Evolutionary conservation across 2,113 vertebrate species (phyloP).

Genomic region (Ceyx cyanopectus): DNA sequence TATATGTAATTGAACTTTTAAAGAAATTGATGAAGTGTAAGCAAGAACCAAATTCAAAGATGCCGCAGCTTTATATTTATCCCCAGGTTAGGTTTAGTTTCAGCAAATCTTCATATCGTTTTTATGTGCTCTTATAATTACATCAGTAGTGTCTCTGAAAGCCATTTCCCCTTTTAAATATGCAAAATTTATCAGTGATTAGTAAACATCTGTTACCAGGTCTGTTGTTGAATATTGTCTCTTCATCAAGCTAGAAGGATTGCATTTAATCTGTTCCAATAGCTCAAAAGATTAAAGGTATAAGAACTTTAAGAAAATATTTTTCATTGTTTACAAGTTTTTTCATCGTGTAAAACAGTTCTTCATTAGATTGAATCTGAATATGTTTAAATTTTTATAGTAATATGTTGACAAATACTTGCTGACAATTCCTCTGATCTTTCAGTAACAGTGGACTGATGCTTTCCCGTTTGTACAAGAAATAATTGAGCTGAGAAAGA

Average conservation of each 20-base stretch:
- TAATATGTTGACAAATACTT: neutral
- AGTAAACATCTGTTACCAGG: constrained; percentile 54
- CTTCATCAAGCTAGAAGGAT: neutral
- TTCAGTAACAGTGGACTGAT: neutral
- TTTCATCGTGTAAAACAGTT: neutral
- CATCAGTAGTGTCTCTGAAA: neutral
- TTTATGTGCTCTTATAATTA: neutral
- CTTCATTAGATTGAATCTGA: neutral
- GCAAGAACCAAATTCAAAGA: neutral
- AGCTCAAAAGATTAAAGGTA: neutral
- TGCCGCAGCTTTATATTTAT: neutral
- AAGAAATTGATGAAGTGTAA: neutral
- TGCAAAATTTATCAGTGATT: constrained; percentile 52
- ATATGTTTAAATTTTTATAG: neutral
- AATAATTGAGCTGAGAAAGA: neutral
- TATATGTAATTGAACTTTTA: neutral
- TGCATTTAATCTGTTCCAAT: constrained; percentile 3
- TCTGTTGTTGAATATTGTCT: neutral
- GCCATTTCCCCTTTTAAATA: constrained; percentile 34
- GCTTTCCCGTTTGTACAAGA: neutral
- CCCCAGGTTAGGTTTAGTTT: constrained; percentile 2
- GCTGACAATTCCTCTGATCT: neutral
- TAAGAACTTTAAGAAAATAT: constrained; percentile 1
- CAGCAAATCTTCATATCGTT: neutral
- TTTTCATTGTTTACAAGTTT: neutral